Conservation (phyloP, 2,888 invertebrate genomes). For the Himalopsyche japonica region DNA sequence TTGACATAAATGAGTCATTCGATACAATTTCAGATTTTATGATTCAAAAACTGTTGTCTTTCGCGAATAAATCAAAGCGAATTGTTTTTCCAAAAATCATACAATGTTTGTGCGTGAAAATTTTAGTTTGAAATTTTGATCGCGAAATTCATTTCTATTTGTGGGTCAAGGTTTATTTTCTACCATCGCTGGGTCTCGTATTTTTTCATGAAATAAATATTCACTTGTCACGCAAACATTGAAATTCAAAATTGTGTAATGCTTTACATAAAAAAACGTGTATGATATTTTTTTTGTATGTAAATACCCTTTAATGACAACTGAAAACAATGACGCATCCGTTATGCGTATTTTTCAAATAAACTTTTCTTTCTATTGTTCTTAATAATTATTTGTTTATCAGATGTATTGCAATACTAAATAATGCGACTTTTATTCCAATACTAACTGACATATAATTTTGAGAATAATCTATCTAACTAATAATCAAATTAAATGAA, state of each 20-base stretch:
- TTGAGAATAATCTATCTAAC: too few relatives aligned
- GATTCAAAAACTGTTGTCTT: not conserved
- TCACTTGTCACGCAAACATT: not conserved
- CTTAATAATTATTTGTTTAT: too few relatives aligned
- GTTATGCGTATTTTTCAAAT: not conserved
- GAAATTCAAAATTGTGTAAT: not conserved
- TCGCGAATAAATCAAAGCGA: not conserved
- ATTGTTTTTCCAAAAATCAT: not conserved
- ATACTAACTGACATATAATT: too few relatives aligned
- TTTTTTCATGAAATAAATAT: not conserved
- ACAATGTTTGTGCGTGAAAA: not conserved
- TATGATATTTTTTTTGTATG: not conserved
- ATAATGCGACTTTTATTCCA: too few relatives aligned
- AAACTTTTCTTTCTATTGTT: too few relatives aligned
- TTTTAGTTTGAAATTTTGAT: not conserved
- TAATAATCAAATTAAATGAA: too few relatives aligned
- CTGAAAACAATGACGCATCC: not conserved
- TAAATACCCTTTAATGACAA: not conserved
- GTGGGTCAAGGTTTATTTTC: not conserved
- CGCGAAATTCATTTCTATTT: not conserved
- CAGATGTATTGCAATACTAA: too few relatives aligned
- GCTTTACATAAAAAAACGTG: not conserved
- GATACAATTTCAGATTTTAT: not conserved
- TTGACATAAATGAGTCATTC: not conserved
- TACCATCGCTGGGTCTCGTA: not conserved